A percentile compares a stretch with the other conserved stretches of the same genome.
Conservation (phyloP, 2,797 vertebrate species). For the Glyptemys insculpta region DNA sequence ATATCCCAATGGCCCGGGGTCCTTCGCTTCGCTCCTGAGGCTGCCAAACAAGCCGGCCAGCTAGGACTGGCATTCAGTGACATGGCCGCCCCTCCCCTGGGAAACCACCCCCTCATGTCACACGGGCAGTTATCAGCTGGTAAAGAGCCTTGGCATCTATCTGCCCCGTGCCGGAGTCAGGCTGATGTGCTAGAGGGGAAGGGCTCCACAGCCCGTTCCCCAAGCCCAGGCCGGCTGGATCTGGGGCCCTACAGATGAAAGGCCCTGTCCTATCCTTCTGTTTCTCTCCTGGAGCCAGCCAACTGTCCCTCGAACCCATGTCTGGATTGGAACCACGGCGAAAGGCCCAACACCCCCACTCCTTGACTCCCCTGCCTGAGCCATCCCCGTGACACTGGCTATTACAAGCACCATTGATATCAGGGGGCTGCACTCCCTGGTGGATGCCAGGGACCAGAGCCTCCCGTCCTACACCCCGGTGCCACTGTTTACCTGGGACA, state of each 20-base stretch:
- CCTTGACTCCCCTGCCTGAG: neutral
- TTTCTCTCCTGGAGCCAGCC: neutral
- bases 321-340: neutral
- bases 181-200: neutral
- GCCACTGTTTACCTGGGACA: neutral
- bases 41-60: neutral
- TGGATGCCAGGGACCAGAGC: neutral
- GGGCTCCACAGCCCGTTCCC: neutral
- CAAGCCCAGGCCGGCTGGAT: neutral
- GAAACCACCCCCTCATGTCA: neutral
- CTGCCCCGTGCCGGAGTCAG: neutral
- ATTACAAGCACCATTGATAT: neutral
- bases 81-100: no score
- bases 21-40: neutral
- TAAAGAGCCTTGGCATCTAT: neutral
- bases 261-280: neutral
- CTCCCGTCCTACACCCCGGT: neutral
- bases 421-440: neutral
- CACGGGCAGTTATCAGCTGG: neutral
- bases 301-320: neutral
- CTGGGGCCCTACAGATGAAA: neutral
- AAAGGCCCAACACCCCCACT: no score
- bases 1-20: fast-evolving
- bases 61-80: neutral
- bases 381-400: neutral